Evolutionary conservation across 1,140 invertebrate species (phyloP).

Genomic region (Cotesia chilonis): DNA sequence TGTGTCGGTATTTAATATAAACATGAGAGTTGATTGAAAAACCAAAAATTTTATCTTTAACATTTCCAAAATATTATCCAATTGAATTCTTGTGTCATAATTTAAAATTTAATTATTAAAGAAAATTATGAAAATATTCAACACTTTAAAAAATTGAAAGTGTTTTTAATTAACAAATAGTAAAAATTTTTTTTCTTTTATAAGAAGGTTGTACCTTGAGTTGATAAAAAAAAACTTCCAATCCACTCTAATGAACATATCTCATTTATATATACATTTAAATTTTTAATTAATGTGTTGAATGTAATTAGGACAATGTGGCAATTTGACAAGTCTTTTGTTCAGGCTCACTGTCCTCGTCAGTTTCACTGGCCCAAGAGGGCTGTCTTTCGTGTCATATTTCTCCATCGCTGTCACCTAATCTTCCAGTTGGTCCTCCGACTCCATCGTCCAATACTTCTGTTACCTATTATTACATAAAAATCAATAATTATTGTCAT

Average conservation of each 20-base stretch:
- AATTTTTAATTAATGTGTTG: slow-evolving; percentile 28
- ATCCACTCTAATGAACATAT: too few relatives aligned
- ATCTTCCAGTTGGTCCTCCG: slow-evolving; percentile 45
- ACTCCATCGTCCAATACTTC: slow-evolving; percentile 55
- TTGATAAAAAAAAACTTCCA: too few relatives aligned
- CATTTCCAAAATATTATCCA: too few relatives aligned
- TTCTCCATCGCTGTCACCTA: slow-evolving; percentile 50
- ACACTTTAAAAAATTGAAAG: slow-evolving; percentile 3
- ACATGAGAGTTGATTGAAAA: too few relatives aligned
- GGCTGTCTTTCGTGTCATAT: slow-evolving; percentile 57
- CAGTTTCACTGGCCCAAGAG: slow-evolving; percentile 57
- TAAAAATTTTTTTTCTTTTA: too few relatives aligned
- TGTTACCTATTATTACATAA: slow-evolving; percentile 46
- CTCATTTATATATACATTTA: slow-evolving; percentile 27
- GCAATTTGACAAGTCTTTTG: slow-evolving; percentile 56
- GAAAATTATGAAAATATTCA: neutral
- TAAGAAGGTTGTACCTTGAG: too few relatives aligned
- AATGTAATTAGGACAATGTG: slow-evolving; percentile 51
- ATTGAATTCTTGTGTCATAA: too few relatives aligned
- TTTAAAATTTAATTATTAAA: too few relatives aligned
- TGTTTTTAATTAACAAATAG: neutral
- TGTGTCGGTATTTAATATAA: too few relatives aligned
- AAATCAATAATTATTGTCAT: slow-evolving; percentile 10
- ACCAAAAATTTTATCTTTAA: too few relatives aligned
- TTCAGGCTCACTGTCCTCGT: slow-evolving; percentile 57